A percentile compares a stretch with the other conserved stretches of the same genome.
Conservation (phyloP, 2,888 invertebrate species). For the Acanthosoma haemorrhoidale region DNA sequence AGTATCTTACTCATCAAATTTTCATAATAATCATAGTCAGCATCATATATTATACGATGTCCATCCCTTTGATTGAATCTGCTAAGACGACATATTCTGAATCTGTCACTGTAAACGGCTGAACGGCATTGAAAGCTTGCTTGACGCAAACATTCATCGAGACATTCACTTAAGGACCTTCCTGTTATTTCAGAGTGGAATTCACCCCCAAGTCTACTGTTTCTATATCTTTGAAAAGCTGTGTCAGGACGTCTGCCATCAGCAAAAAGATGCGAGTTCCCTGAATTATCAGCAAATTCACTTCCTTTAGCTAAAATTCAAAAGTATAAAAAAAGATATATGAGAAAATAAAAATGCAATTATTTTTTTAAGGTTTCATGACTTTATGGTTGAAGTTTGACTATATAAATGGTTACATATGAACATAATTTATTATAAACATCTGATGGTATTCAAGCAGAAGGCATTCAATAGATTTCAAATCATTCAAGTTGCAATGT, state of each 20-base stretch:
- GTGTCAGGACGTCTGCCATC: constrained; percentile 78
- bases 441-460: no score
- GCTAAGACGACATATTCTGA: constrained; percentile 75
- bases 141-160: constrained; percentile 83
- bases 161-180: constrained; percentile 78
- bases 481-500: no score
- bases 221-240: constrained; percentile 80
- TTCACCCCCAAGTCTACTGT: constrained; percentile 79
- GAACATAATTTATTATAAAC: no score
- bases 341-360: neutral
- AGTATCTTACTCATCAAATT: constrained; percentile 79
- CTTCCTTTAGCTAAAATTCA: constrained; percentile 66
- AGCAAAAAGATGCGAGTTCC: constrained; percentile 76
- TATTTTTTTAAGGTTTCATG: neutral
- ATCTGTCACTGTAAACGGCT: constrained; percentile 81
- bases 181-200: constrained; percentile 86
- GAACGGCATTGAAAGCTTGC: constrained; percentile 86
- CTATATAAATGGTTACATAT: neutral
- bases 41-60: constrained; percentile 81
- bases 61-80: constrained; percentile 82
- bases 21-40: constrained; percentile 89
- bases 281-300: constrained; percentile 82
- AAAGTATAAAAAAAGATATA: neutral
- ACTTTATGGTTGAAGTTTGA: neutral
- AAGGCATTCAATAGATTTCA: no score